Evolutionary conservation across 2,888 invertebrate genomes (phyloP).

Genomic region (Caradrina kadenii): DNA sequence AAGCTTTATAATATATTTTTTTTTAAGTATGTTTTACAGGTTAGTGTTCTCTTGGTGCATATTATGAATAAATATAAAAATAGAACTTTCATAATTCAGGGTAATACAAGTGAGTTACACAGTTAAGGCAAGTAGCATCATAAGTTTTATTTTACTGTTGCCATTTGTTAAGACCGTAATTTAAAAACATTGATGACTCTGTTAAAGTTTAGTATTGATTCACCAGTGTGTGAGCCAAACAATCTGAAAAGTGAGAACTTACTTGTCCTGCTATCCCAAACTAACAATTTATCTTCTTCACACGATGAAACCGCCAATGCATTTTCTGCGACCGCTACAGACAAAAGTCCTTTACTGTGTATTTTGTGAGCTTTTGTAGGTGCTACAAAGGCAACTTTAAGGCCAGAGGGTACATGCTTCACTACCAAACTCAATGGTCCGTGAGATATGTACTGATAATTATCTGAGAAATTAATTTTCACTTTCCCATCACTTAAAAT

Average conservation of each 20-base stretch:
- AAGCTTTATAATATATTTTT: too few relatives aligned
- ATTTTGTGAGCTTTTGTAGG: slow-evolving; percentile 86
- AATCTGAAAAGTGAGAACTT: slow-evolving; percentile 58
- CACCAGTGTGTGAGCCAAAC: background rate
- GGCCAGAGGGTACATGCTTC: slow-evolving; percentile 82
- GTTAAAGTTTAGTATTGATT: background rate
- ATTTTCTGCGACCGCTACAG: slow-evolving; percentile 90
- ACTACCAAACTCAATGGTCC: slow-evolving; percentile 83
- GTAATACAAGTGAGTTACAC: too few relatives aligned
- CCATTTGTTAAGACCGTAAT: too few relatives aligned
- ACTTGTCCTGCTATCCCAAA: slow-evolving; percentile 92
- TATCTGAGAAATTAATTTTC: slow-evolving; percentile 81
- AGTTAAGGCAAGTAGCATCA: background rate
- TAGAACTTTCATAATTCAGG: too few relatives aligned
- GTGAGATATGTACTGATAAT: slow-evolving; percentile 83
- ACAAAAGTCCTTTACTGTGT: slow-evolving; percentile 88
- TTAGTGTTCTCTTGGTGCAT: too few relatives aligned
- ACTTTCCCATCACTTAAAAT: slow-evolving; percentile 82
- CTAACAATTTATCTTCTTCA: slow-evolving; percentile 89
- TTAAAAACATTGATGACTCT: background rate
- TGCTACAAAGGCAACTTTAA: slow-evolving; percentile 88
- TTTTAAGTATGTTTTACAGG: too few relatives aligned
- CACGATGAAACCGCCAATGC: slow-evolving; percentile 92
- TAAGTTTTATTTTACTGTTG: background rate
- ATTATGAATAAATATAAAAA: too few relatives aligned